Percentiles rank a stretch among this genome's conserved stretches.
Conservation (phyloP, 1,140 invertebrate species). For the Eupeodes corollae region DNA sequence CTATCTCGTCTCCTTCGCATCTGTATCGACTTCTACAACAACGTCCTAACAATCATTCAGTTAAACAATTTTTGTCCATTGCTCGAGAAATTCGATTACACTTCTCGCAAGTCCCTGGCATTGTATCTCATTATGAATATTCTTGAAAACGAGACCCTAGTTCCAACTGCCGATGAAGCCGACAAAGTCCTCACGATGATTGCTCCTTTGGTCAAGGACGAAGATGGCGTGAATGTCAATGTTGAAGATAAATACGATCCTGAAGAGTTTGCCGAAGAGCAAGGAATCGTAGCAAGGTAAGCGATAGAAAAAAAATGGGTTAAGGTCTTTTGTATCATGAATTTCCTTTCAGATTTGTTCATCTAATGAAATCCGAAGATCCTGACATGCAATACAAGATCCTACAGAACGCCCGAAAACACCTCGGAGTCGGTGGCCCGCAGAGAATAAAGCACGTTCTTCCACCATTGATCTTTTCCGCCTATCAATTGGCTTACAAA, state of each 20-base stretch:
- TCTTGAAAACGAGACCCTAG: conserved; percentile 60
- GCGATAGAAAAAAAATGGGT: neutral
- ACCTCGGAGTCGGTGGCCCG: conserved; percentile 78
- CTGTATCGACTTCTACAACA: conserved; percentile 89
- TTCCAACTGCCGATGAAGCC: conserved; percentile 78
- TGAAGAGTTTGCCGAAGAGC: conserved; percentile 96
- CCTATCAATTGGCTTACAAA: conserved; percentile 77
- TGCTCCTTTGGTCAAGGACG: conserved; percentile 77
- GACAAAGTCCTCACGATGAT: conserved; percentile 70
- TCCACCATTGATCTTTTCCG: conserved; percentile 93
- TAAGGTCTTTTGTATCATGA: neutral
- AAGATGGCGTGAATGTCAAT: conserved; percentile 44
- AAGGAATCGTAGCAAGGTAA: conserved; percentile 63
- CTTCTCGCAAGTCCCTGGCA: conserved; percentile 75
- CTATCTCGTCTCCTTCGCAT: conserved; percentile 86
- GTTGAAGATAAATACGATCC: conserved; percentile 57
- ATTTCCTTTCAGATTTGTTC: conserved; percentile 57
- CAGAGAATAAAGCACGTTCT: conserved; percentile 81
- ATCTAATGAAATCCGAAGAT: conserved; percentile 75
- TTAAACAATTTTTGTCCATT: conserved; percentile 76
- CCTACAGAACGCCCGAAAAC: conserved; percentile 74
- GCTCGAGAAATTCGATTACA: conserved; percentile 80
- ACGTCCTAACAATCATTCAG: conserved; percentile 75
- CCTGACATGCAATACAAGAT: conserved; percentile 92
- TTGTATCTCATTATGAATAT: conserved; percentile 56